Evolutionary conservation across 2,888 invertebrate genomes (phyloP).

Genomic region (Mythimna vitellina): DNA sequence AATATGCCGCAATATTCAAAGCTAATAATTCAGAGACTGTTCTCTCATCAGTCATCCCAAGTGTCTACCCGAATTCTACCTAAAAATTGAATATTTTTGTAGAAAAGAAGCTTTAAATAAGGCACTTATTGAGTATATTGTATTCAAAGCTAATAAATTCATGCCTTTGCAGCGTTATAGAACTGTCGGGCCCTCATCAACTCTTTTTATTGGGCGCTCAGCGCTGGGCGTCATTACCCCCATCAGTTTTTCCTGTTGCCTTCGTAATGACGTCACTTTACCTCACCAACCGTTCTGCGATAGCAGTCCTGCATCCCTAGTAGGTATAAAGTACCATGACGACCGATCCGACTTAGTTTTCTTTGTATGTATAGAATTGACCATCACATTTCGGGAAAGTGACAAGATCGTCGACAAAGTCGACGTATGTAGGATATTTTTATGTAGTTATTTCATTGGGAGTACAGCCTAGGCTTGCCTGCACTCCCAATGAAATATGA

Average conservation of each 20-base stretch:
- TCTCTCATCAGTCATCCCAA: slow-evolving; percentile 43
- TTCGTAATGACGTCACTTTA: slow-evolving; percentile 47
- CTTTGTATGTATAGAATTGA: background rate
- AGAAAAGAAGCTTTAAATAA: slow-evolving; percentile 14
- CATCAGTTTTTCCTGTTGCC: slow-evolving; percentile 42
- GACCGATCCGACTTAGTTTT: background rate
- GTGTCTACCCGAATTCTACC: slow-evolving; percentile 29
- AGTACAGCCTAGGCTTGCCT: no score
- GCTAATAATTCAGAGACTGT: slow-evolving; percentile 33
- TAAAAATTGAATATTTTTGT: slow-evolving; percentile 30
- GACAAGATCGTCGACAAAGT: no score
- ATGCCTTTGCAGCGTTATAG: slow-evolving; percentile 15
- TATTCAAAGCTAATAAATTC: slow-evolving; percentile 41
- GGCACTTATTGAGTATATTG: slow-evolving; percentile 28
- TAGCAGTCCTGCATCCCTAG: slow-evolving; percentile 13
- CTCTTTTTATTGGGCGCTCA: slow-evolving; percentile 52
- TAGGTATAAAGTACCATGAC: slow-evolving; percentile 11
- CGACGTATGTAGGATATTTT: no score
- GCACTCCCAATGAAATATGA: no score
- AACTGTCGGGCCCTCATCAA: slow-evolving; percentile 43
- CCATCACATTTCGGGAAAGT: no score
- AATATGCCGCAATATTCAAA: slow-evolving; percentile 44
- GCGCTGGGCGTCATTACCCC: slow-evolving; percentile 40
- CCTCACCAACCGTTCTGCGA: slow-evolving; percentile 32
- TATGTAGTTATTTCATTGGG: no score